A percentile compares a stretch with the other conserved stretches of the same genome.
Conservation (phyloP, 2,113 vertebrate genomes). For the Nestor notabilis region DNA sequence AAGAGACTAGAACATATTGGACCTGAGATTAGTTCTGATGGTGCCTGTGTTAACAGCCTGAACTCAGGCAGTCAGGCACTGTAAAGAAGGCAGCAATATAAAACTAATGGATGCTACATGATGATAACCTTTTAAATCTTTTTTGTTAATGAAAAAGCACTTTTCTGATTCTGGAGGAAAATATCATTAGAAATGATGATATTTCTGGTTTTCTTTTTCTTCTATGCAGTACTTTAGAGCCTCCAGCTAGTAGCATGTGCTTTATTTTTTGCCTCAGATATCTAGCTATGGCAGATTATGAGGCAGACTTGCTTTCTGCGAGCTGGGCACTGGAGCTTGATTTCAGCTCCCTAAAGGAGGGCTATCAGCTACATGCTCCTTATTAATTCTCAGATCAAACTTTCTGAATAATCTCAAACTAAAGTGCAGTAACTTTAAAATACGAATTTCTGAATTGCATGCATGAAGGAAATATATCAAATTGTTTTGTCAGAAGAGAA, state of each 20-base stretch:
- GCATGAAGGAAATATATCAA: background rate
- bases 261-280: background rate
- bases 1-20: background rate
- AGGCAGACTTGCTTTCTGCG: background rate
- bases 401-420: background rate
- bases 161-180: background rate
- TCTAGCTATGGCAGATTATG: background rate
- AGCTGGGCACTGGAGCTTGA: background rate
- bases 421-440: background rate
- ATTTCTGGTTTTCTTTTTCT: background rate
- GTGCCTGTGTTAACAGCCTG: background rate
- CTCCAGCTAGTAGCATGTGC: background rate
- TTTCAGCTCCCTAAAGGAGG: background rate
- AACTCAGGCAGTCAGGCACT: background rate
- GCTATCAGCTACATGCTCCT: background rate
- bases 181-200: background rate
- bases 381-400: background rate
- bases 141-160: background rate
- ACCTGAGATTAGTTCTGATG: background rate
- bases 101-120: background rate
- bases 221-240: background rate
- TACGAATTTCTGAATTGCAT: background rate
- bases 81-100: background rate
- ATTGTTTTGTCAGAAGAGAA: background rate
- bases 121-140: background rate